Conservation (phyloP, 2,113 vertebrate species). For the Chlamydotis undulata region DNA sequence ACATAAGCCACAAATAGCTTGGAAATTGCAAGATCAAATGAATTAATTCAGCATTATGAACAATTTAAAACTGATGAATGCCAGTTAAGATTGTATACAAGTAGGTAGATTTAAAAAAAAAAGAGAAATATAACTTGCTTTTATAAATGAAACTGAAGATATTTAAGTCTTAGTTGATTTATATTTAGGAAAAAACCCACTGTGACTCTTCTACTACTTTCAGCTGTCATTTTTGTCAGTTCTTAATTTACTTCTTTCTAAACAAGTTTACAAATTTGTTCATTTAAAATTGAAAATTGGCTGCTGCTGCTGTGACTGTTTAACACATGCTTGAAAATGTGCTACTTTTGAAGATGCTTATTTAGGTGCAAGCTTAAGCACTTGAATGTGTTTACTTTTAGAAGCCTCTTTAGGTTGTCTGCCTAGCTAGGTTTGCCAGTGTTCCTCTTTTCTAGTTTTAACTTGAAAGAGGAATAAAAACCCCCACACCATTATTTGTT, state of each 20-base stretch:
- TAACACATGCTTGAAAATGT: slow-evolving; percentile 52
- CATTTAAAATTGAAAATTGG: slow-evolving; percentile 59
- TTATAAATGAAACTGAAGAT: slow-evolving; percentile 36
- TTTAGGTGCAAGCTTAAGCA: slow-evolving; percentile 24
- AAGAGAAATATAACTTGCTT: not conserved
- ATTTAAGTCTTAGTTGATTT: slow-evolving; percentile 46
- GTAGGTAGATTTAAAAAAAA: not conserved
- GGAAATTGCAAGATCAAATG: not conserved
- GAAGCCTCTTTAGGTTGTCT: not conserved
- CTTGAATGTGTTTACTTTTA: slow-evolving; percentile 10
- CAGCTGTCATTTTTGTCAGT: slow-evolving; percentile 60
- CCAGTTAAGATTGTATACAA: not conserved
- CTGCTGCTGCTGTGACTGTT: slow-evolving; percentile 33
- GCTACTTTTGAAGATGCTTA: slow-evolving; percentile 31
- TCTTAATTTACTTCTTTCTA: slow-evolving; percentile 62
- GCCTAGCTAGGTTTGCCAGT: not conserved
- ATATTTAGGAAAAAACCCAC: slow-evolving; percentile 48
- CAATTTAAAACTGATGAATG: not conserved
- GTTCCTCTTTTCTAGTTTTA: not conserved
- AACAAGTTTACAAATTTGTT: slow-evolving; percentile 46
- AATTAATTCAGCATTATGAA: not conserved
- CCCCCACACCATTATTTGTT: not conserved
- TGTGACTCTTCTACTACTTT: slow-evolving; percentile 31
- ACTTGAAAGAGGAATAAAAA: not conserved
- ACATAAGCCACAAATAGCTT: not conserved